Conservation (phyloP, 1,140 invertebrate genomes). For the Batillaria attramentaria region DNA sequence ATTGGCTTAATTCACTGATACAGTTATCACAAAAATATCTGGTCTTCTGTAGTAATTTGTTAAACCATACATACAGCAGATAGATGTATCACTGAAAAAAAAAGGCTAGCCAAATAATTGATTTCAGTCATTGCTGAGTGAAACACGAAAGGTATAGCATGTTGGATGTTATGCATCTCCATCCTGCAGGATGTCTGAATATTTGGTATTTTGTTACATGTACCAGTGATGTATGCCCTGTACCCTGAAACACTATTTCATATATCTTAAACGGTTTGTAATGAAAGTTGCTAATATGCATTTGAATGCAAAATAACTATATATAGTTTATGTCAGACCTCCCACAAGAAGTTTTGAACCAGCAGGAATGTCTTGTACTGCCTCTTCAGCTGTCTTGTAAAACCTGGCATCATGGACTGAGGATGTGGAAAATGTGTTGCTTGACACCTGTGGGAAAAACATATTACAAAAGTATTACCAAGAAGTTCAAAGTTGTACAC, state of each 20-base stretch:
- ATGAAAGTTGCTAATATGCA: too few species aligned
- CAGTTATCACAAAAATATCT: too few species aligned
- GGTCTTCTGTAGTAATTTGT: too few species aligned
- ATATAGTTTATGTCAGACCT: conserved; percentile 69
- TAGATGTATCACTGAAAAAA: too few species aligned
- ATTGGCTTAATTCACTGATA: too few species aligned
- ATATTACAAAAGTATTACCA: background rate
- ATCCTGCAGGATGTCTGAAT: too few species aligned
- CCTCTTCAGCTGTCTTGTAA: conserved; percentile 75
- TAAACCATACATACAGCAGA: too few species aligned
- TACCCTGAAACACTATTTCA: background rate
- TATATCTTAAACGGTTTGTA: too few species aligned
- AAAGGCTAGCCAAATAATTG: too few species aligned
- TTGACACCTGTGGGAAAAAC: conserved; percentile 24
- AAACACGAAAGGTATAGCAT: too few species aligned
- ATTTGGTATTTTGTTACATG: background rate
- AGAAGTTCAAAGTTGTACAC: background rate
- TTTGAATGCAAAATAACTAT: too few species aligned
- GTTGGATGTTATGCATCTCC: background rate
- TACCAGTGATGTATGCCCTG: background rate
- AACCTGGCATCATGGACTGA: conserved; percentile 52
- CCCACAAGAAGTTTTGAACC: conserved; percentile 92
- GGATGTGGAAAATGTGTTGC: conserved; percentile 37
- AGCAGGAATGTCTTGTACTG: conserved; percentile 88
- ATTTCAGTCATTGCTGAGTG: too few species aligned